Evolutionary conservation across 1,140 invertebrate species (phyloP), one percentile per base, ranked within the genome.

Genomic region (Nilaparvata lugens): DNA sequence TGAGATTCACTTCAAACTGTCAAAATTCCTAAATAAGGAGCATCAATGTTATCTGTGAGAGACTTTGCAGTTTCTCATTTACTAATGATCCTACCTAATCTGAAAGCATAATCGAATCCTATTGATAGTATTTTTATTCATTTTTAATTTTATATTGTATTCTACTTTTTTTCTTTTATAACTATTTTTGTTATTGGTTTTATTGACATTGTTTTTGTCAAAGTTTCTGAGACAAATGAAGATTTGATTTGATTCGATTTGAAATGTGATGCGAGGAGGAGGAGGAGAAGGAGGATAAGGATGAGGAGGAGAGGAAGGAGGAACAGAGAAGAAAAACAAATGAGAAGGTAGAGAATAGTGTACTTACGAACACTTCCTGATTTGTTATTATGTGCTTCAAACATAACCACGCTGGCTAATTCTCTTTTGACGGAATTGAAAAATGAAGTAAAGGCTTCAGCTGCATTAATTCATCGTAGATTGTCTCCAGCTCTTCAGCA

Each of bases 401-500:
- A 91, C 62, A 89, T 79, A 58, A 93, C 82, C 58, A 91, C 87
- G 55, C 81, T 81, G 43, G 89, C 86, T 54, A 93, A 72, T 74
- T 93, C 89, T 59, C 86, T 75, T 73, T 91, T 92, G 38, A 93
- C 87, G 66, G 89, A 89, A 64, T 87, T 90, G 52, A 89, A 21
- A 93, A 74, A 69, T 93, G 88, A 7, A 86, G 82, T 56, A 93
- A 74, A 2, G 90, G 88, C 68, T 89, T 87, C 60, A 93, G 88
- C 68, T 91, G 87, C 51, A 90, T 74, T 25, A 93, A 74, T 70
- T 93, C 91, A 68, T 93, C 89, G 71, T 90, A 93, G 59, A 93
- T 89, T 57, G 86, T 81, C 72, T 93, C 90, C 64, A 91, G 72
- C 70, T 93, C 91, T 68, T 92, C 88, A 5, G 78, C 71, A 2